These are phyloP conservation scores for Malthinus seriepunctatus DNA, from an alignment of 2,888 invertebrate species.

Conservation along the genomic window DNA sequence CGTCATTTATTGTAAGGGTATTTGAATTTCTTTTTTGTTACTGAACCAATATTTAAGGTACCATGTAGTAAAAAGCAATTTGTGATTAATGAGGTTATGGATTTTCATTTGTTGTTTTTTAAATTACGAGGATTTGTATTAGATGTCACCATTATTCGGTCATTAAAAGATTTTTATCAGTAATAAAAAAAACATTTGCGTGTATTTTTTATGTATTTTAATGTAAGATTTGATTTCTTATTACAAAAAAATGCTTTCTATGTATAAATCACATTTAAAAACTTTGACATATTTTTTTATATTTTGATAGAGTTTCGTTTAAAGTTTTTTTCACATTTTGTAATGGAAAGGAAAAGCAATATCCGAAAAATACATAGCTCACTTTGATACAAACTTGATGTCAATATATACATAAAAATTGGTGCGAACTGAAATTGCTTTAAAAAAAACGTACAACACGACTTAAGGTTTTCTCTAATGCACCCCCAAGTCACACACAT, in stretches of 20 bases:
- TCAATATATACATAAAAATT: constrained; percentile 9
- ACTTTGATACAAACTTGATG: constrained; percentile 11
- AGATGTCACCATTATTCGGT: constrained; percentile 14
- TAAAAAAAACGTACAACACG: constrained; percentile 8
- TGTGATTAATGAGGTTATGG: too few relatives aligned
- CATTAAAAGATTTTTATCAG: constrained; percentile 20
- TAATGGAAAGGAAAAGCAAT: constrained; percentile 9
- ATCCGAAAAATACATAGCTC: constrained; percentile 6
- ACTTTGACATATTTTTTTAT: neutral
- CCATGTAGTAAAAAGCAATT: too few relatives aligned
- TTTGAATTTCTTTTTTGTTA: too few relatives aligned
- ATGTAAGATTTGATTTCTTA: too few relatives aligned
- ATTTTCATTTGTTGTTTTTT: too few relatives aligned
- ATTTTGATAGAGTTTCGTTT: constrained; percentile 12
- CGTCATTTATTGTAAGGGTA: too few relatives aligned
- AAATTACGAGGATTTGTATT: neutral
- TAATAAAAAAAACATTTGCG: neutral
- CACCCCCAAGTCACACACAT: constrained; percentile 18
- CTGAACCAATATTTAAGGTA: too few relatives aligned
- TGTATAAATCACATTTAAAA: neutral
- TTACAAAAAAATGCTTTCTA: too few relatives aligned
- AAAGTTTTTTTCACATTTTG: constrained; percentile 13
- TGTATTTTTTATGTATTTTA: too few relatives aligned
- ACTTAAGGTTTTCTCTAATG: constrained; percentile 15
- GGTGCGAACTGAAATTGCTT: constrained; percentile 6